Evolutionary conservation across 35 echinoderm and acorn worm genomes (phyloP), one percentile per base, ranked within the genome.

Genomic region (Heliocidaris erythrogramma): DNA sequence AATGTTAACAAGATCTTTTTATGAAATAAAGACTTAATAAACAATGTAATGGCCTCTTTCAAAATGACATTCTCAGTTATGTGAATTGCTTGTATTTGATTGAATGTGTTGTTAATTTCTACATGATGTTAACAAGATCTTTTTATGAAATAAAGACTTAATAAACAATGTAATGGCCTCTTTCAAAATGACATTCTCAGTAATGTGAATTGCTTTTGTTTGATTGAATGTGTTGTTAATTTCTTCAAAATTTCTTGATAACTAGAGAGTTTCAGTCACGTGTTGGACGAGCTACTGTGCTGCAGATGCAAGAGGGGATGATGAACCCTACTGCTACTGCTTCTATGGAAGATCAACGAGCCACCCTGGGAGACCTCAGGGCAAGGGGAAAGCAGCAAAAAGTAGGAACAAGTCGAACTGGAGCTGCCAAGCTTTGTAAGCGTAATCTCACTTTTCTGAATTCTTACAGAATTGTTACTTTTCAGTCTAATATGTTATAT

Each of bases 191-290:
- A 42, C 35, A 42, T 42, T 42, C 35, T 42, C 35, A 42, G 35
- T 42, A 1, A 42, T 60, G 59, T 60, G 18, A 14, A 18, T 60
- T 18, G 9, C 12, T 60, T 60, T 5, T 60, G 27, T 78, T 24
- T 78, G 65, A 78, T n/a, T 7, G 17, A 78, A 78, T 78, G 6
- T 78, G 65, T n/a, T 78, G 4, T 78, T 78, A 0, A 27, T 27
- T 78, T 78, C 21, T 78, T n/a, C n/a, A 78, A 18, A 78, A 27
- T 78, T 18, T 78, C 18, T 27, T 78, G 18, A 47, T 32, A 85
- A 65, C 6, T 61, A 98, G 97, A 27, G 98, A 99, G 49, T 99
- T 99, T 56, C 98, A 99, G 94, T 95, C 94, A 53, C 94, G 96
- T 31, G 94, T 99, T 21, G 96, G 94, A 52, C 91, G 98, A 11